phyloP scores from a whole-genome alignment of 2,797 vertebrate genomes.

The Myotis pilosus region DNA sequence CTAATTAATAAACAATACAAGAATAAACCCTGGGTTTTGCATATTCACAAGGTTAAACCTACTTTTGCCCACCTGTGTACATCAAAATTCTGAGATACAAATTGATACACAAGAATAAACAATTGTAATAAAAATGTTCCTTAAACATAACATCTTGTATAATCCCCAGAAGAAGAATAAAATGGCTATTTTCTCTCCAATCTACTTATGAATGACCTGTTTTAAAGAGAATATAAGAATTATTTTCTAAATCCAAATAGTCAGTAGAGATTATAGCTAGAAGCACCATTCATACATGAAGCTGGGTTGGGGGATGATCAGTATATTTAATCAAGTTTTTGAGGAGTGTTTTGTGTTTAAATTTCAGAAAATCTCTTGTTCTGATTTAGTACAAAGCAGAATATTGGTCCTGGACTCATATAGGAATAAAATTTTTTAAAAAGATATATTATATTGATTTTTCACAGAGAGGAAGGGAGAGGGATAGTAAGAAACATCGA shows the following conservation, averaged over 20 bases:
- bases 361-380: neutral
- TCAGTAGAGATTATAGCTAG: neutral
- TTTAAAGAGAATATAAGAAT: neutral
- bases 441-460: no score
- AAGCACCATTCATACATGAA: neutral
- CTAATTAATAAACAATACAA: neutral
- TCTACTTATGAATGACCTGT: neutral
- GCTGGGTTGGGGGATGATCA: neutral
- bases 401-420: no score
- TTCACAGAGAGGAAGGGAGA: no score
- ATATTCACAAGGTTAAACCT: neutral
- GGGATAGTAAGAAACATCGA: no score
- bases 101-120: neutral
- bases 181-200: neutral
- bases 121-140: neutral
- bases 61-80: neutral
- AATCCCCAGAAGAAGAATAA: neutral
- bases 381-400: neutral
- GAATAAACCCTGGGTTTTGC: neutral
- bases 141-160: neutral
- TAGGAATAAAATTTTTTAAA: neutral
- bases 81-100: neutral
- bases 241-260: neutral
- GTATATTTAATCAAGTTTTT: neutral
- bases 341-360: neutral